Evolutionary conservation across 2,888 invertebrate species (phyloP), one percentile per base, ranked within the genome.

Genomic region (Sicus ferrugineus): DNA sequence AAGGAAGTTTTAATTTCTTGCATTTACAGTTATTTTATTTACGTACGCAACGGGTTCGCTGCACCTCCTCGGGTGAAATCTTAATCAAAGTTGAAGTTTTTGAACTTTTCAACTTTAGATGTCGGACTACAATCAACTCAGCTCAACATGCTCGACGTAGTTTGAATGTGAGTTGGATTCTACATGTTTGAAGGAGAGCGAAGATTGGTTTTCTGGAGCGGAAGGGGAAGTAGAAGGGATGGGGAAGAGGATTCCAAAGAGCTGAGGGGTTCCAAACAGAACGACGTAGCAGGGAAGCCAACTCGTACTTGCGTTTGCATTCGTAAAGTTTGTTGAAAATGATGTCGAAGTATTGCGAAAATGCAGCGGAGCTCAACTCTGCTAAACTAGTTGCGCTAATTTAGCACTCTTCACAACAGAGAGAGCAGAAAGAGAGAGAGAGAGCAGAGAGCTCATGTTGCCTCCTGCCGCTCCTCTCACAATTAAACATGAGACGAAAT

Each of bases 1-100:
- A 54, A 54, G 54, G 28, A 38, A 58, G n/a, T 58, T 34, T 67
- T 48, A 30, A 59, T 67, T 67, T 59, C 67, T 58, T 48, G 31
- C 59, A 31, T 59, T 67, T 59, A 48, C 63, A 56, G 23, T 68
- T 63, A 21, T 46, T 54, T 54, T 54, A 63, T 42, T 63, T 61
- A 59, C 42, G 58, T 26, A 19, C 30, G 11, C 38, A 34, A 68
- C 5, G 21, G 14, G 67, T 52, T n/a, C 23, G 54, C 38, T 16
- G 59, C 59, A 38, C 38, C 16, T 30, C 68, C 68, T 54, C 63
- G 38, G 31, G 63, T 42, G 56, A 68, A 68, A 68, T 68, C 68
- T 68, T 68, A 68, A 68, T 68, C 68, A 68, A 68, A 68, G 42
- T 68, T 63, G 56, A 68, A 63, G 68, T 68, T 68, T 63, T 56